These are phyloP conservation scores for Eremophila alpestris DNA, from an alignment of 2,797 vertebrate species.

Conservation along the genomic window DNA sequence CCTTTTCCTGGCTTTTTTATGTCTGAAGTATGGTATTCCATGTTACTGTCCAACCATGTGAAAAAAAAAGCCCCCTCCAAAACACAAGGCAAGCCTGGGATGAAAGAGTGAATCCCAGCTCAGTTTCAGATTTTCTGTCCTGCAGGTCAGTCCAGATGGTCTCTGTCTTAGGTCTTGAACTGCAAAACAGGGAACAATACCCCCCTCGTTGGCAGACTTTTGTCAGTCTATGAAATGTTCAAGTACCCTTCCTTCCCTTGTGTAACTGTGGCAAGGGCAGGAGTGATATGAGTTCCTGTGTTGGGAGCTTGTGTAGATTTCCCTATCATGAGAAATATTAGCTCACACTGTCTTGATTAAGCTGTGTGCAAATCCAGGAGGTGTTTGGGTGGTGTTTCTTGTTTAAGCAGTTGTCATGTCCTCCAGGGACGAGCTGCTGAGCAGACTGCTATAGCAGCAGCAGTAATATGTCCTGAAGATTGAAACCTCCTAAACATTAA, in stretches of 20 bases:
- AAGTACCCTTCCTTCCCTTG: background rate
- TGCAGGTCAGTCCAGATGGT: background rate
- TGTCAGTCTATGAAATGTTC: background rate
- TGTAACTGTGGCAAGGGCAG: background rate
- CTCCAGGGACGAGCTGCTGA: background rate
- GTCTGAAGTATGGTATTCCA: background rate
- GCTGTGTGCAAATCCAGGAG: background rate
- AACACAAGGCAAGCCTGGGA: background rate
- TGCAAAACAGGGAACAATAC: background rate
- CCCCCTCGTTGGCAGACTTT: background rate
- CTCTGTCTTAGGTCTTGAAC: background rate
- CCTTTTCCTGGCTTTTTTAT: background rate
- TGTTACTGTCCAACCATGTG: background rate
- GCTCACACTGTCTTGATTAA: background rate
- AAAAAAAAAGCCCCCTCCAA: background rate
- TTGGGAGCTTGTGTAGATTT: background rate
- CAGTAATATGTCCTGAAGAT: background rate
- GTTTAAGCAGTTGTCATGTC: background rate
- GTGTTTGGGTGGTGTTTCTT: background rate
- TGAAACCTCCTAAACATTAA: background rate
- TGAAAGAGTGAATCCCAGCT: background rate
- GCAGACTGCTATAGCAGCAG: background rate
- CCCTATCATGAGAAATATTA: background rate
- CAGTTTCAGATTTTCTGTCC: background rate
- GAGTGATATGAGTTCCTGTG: background rate